A percentile compares a stretch with the other conserved stretches of the same genome.
Evolutionary conservation across 2,113 vertebrate genomes (phyloP).

Genomic region (Aleadryas rufinucha): DNA sequence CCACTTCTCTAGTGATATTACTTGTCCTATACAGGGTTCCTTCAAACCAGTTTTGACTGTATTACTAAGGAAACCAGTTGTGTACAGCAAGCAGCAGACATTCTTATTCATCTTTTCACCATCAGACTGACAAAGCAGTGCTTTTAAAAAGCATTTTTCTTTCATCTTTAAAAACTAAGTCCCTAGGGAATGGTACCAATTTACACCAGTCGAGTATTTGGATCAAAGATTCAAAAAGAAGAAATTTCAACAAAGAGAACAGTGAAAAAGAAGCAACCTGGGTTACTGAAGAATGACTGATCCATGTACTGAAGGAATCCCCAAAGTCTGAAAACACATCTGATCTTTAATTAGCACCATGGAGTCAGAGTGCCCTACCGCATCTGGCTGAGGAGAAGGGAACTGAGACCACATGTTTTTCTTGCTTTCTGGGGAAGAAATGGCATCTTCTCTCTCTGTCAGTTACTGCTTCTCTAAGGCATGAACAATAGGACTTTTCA

Average conservation of each 20-base stretch:
- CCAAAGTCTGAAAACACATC: not conserved
- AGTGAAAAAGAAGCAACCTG: not conserved
- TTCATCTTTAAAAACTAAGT: not conserved
- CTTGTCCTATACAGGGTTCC: not conserved
- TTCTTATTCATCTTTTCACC: slow-evolving; percentile 1
- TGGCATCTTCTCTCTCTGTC: not conserved
- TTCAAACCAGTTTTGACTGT: not conserved
- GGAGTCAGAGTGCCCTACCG: not conserved
- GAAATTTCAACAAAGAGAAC: not conserved
- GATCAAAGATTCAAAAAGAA: not conserved
- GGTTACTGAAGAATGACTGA: not conserved
- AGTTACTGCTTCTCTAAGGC: not conserved
- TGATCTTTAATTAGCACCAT: not conserved
- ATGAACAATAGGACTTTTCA: not conserved
- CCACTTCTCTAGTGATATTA: not conserved
- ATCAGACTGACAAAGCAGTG: not conserved
- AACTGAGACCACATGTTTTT: not conserved
- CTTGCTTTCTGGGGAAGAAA: not conserved
- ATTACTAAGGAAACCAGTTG: not conserved
- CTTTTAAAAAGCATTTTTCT: not conserved
- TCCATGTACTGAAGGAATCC: not conserved
- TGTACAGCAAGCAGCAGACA: not conserved
- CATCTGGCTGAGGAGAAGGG: not conserved
- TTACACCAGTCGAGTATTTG: not conserved
- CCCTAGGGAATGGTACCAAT: not conserved